Conservation (phyloP, 2,113 vertebrate genomes). For the Lethenteron reissneri region DNA sequence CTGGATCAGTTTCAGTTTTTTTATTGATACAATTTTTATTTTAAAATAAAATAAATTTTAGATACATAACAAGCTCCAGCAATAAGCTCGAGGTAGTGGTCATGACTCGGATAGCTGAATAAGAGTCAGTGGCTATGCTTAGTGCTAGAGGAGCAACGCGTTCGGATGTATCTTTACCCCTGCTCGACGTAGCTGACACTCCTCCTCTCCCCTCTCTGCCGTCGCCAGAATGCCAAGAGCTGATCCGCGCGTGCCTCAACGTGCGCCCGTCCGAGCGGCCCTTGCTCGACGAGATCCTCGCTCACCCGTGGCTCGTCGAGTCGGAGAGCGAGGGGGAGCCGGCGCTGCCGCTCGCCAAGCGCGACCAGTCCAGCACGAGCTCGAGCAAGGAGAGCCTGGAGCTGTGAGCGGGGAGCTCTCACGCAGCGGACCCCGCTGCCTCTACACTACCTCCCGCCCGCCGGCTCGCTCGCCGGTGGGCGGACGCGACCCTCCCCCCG, state of each 20-base stretch:
- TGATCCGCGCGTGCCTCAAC: conserved; percentile 89
- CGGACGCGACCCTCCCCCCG: too few species aligned
- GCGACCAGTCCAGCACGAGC: conserved; percentile 70
- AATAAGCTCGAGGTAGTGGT: too few species aligned
- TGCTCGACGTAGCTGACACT: neutral
- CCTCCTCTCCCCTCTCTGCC: neutral
- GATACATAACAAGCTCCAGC: too few species aligned
- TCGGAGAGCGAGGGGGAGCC: conserved; percentile 54
- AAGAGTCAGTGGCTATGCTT: too few species aligned
- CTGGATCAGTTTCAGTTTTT: too few species aligned
- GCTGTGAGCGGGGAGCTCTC: neutral
- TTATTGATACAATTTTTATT: too few species aligned
- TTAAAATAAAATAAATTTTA: too few species aligned
- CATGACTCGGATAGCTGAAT: too few species aligned
- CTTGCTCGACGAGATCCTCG: conserved; percentile 76
- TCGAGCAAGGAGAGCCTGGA: conserved; percentile 83
- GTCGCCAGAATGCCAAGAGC: conserved; percentile 63
- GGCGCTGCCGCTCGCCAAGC: conserved; percentile 49
- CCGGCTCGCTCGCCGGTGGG: too few species aligned
- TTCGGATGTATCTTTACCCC: neutral
- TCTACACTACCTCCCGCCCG: too few species aligned
- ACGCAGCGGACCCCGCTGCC: too few species aligned
- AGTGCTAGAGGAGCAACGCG: neutral
- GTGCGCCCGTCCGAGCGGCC: conserved; percentile 77
- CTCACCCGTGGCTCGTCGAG: conserved; percentile 73